These are phyloP conservation scores for Gila robusta DNA, from an alignment of 2,797 vertebrate species.

Conservation along the genomic window DNA sequence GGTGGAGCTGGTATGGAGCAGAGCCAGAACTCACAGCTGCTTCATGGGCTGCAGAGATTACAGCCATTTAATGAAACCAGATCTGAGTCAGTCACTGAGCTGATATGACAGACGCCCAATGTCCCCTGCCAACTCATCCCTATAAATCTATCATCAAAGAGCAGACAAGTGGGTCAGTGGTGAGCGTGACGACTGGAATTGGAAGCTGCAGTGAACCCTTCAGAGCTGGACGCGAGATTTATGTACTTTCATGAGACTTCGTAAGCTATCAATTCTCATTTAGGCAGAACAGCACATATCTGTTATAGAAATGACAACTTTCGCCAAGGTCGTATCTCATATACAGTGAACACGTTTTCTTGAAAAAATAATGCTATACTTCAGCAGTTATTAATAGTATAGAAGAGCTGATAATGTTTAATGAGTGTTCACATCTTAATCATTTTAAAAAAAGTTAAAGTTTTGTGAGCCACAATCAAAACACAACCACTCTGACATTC, in stretches of 20 bases:
- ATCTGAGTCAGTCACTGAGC: conserved; percentile 47
- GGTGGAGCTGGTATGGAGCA: conserved; percentile 42
- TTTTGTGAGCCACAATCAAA: not conserved
- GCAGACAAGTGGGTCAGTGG: conserved; percentile 44
- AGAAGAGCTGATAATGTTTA: not conserved
- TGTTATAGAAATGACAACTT: not conserved
- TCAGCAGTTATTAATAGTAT: not conserved
- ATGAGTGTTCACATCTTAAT: not conserved
- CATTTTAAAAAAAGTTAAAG: not conserved
- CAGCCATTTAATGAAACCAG: conserved; percentile 51
- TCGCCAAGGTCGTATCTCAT: not conserved
- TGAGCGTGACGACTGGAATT: conserved; percentile 30
- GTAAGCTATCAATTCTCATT: conserved; percentile 29
- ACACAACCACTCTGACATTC: not conserved
- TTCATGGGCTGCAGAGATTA: conserved; percentile 55
- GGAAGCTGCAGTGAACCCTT: conserved; percentile 21
- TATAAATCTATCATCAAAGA: conserved; percentile 58
- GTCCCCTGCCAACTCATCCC: conserved; percentile 52
- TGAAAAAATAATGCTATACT: not conserved
- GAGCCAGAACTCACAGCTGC: conserved; percentile 54
- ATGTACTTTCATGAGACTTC: conserved; percentile 14
- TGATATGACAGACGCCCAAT: conserved; percentile 51
- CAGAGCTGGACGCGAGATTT: conserved; percentile 6
- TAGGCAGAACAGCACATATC: not conserved
- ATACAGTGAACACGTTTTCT: not conserved